Base-by-base conservation (phyloP, 2,888 invertebrate species). In the Protonemura montana region DNA sequence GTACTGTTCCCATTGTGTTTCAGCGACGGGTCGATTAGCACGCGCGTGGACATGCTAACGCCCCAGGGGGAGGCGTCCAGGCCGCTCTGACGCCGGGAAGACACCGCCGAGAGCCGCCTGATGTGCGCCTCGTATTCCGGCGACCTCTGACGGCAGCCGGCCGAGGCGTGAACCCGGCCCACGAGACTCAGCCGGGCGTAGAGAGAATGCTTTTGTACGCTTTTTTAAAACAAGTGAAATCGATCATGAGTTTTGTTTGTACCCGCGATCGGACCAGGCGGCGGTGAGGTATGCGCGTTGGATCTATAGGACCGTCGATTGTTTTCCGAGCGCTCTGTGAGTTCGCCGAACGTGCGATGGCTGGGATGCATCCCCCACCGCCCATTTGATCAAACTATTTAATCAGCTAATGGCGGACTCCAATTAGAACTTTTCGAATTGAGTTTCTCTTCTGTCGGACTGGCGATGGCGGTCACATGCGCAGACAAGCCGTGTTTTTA, bases 11-110 rank as follows among this genome's bases (percentile, higher is more conserved):
- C 35, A 35, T 35, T 29, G 30, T 86, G 86, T 91, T 92, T 29
- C 92, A 95, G 95, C 91, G 95, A 95, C 91, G 94, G 94, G 89
- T 95, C 95, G 89, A 94, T 95, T 91, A 95, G 95, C 91, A 94
- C 94, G 89, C 93, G 95, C 88, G 95, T 95, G 89, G 95, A 95
- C 90, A 91, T 94, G 90, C 92, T 94, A 90, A 93, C 93, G 90
- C 93, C 93, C 89, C 92, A 92, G 92, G 0, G 92, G 92, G 0
- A 91, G 92, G 87, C 86, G 25, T 87, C 86, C 28, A 59, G 86
- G 21, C 87, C 87, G 0, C 87, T 87, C 59, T 87, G 87, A 87
- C 87, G 86, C 77, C 78, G 87, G 76, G 87, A 87, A 82, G 87
- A 87, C 84, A 87, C 87, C 0, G 87, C 87, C 28, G 87, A 87